These are phyloP conservation scores for Anguilla pacifica DNA, from an alignment of 2,797 vertebrate genomes.

Conservation along the genomic window DNA sequence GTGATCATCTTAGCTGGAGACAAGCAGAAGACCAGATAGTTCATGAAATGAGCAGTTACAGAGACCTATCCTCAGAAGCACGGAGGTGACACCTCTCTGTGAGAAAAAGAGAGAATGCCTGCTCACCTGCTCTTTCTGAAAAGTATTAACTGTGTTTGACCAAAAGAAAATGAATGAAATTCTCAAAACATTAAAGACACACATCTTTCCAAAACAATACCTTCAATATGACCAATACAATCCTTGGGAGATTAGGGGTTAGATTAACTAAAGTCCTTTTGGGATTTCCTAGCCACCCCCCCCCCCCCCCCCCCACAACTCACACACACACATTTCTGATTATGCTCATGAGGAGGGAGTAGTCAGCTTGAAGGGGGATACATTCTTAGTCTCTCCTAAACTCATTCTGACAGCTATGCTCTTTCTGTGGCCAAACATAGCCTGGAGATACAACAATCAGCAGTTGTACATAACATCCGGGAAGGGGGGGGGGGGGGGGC, in stretches of 20 bases:
- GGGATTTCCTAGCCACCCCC: neutral
- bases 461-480: neutral
- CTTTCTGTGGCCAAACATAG: neutral
- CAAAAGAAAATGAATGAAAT: neutral
- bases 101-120: neutral
- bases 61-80: neutral
- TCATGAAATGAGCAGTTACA: too few species aligned
- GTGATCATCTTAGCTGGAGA: too few species aligned
- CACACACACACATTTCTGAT: neutral
- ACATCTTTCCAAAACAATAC: neutral
- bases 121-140: neutral
- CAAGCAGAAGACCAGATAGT: neutral
- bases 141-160: neutral
- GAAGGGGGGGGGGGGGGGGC: too few species aligned
- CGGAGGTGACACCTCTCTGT: neutral
- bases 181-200: neutral
- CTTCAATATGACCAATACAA: neutral
- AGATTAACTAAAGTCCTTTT: neutral
- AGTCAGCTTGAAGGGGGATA: neutral
- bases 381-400: neutral
- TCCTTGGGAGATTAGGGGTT: neutral
- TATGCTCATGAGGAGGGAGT: neutral
- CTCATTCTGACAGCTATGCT: neutral
- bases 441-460: neutral
- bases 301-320: too few species aligned